These are phyloP conservation scores for Pagetopsis macropterus DNA, from an alignment of 2,797 vertebrate genomes.

Conservation along the genomic window DNA sequence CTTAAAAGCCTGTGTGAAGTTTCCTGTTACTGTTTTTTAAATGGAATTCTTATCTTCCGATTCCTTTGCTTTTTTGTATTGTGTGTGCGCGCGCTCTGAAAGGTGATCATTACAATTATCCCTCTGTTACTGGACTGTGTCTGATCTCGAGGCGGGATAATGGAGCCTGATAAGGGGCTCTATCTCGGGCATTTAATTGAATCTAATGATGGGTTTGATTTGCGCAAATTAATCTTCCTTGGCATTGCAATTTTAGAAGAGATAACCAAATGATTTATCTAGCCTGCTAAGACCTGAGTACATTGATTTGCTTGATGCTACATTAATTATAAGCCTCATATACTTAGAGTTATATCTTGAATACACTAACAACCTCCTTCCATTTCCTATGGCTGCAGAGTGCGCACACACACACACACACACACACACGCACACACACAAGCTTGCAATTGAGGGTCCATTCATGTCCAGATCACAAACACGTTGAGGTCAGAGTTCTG, in stretches of 20 bases:
- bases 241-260: neutral
- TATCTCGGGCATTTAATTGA: constrained; percentile 32
- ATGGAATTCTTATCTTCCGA: neutral
- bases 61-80: constrained; percentile 1
- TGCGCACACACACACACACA: too few relatives aligned
- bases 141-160: constrained; percentile 31
- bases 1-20: neutral
- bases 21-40: neutral
- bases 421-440: too few relatives aligned
- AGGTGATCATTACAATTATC: neutral
- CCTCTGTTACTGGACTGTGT: neutral
- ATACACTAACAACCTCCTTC: neutral
- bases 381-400: neutral
- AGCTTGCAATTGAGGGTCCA: neutral
- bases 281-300: neutral
- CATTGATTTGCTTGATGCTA: constrained; percentile 2
- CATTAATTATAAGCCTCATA: neutral
- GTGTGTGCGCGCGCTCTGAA: neutral
- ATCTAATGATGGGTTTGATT: constrained; percentile 24
- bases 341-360: neutral
- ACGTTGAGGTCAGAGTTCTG: constrained; percentile 19
- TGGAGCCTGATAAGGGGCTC: constrained; percentile 15
- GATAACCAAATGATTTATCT: neutral
- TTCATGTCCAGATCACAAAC: constrained; percentile 5
- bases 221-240: constrained; percentile 26